phyloP scores from a whole-genome alignment of 2,797 vertebrate species.

The Champsocephalus gunnari region DNA sequence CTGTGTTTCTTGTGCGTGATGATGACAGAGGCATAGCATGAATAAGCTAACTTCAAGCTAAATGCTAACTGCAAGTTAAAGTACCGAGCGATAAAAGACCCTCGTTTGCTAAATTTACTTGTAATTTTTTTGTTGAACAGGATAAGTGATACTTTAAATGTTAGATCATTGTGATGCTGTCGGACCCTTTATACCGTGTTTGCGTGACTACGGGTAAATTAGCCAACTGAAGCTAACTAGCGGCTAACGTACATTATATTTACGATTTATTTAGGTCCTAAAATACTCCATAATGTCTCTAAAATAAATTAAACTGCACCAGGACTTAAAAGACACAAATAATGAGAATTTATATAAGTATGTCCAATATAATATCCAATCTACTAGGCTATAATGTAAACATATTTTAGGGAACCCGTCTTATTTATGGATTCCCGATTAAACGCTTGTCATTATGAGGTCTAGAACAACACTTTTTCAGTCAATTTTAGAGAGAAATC shows the following conservation, averaged over 20 bases:
- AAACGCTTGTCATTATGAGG: no score
- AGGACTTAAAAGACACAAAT: background rate
- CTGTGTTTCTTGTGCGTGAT: conserved; percentile 1
- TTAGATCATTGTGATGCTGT: rapidly evolving
- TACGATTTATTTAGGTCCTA: rapidly evolving
- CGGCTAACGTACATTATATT: background rate
- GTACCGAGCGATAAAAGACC: background rate
- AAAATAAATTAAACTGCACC: rapidly evolving
- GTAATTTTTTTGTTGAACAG: rapidly evolving
- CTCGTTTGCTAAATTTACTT: rapidly evolving
- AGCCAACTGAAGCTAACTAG: conserved; percentile 33
- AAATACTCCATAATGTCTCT: background rate
- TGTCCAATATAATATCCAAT: background rate
- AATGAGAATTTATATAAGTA: no score
- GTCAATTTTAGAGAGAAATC: background rate
- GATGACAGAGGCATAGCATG: conserved; percentile 33
- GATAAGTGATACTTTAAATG: rapidly evolving
- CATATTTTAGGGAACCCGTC: background rate
- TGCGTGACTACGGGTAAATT: background rate
- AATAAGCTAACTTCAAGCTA: conserved; percentile 42
- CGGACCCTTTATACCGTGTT: background rate
- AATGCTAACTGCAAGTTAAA: background rate
- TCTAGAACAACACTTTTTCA: no score
- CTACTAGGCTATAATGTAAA: no score
- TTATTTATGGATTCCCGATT: no score